Conservation (phyloP, 2,113 vertebrate species). For the Colistium nudipinnis region DNA sequence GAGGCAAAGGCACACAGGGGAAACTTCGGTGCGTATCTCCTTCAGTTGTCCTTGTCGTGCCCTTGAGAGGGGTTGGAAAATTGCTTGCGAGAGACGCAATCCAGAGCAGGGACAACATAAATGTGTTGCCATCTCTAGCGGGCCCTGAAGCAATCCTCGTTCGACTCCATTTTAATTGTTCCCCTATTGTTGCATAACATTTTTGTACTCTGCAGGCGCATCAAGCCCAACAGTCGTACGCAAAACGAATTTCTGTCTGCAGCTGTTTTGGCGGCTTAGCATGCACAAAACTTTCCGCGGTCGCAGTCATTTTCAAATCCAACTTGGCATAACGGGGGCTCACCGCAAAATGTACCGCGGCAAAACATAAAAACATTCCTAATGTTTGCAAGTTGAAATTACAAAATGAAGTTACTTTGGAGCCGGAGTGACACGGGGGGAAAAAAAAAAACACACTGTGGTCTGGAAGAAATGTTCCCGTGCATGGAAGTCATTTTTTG, state of each 20-base stretch:
- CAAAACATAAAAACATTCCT: conserved; percentile 8
- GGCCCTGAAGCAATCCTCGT: too few species aligned
- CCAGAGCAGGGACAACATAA: too few species aligned
- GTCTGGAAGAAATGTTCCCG: neutral
- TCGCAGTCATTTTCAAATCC: neutral
- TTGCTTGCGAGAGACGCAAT: neutral
- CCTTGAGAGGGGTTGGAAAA: conserved; percentile 14
- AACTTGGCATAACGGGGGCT: neutral
- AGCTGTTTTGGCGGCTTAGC: neutral
- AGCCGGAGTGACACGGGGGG: neutral
- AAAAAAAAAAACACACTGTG: neutral
- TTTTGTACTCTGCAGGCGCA: neutral
- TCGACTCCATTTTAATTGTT: too few species aligned
- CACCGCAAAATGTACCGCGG: neutral
- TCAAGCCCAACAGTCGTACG: neutral
- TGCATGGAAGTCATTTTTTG: conserved; percentile 30
- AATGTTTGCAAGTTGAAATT: neutral
- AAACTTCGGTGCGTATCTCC: neutral
- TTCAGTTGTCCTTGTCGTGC: neutral
- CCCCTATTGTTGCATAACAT: neutral
- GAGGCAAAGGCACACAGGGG: conserved; percentile 4
- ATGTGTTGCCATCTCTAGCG: too few species aligned
- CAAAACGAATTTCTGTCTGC: neutral
- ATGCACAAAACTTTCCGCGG: neutral
- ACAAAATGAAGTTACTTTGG: conserved; percentile 6